phyloP scores from a whole-genome alignment of 2,888 invertebrate genomes.

The Oxytorus armatus region DNA sequence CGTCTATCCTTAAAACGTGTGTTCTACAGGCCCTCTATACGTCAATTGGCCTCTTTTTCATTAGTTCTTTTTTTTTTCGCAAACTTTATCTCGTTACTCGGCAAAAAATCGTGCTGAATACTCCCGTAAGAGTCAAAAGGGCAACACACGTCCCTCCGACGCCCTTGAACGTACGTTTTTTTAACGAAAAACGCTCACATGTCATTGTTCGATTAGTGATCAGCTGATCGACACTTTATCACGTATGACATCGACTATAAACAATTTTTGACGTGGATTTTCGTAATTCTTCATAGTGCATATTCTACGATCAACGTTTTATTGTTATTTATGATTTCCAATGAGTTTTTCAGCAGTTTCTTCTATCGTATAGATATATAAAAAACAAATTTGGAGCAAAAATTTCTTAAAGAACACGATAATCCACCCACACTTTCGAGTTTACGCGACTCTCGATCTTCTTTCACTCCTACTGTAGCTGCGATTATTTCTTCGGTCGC shows the following conservation, averaged over 20 bases:
- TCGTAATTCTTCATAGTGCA: constrained; percentile 62
- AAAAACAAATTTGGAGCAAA: constrained; percentile 2
- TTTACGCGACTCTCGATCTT: constrained; percentile 5
- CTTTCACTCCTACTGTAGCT: constrained; percentile 29
- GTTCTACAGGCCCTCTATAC: background rate
- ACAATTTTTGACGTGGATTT: constrained; percentile 18
- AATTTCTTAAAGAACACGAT: background rate
- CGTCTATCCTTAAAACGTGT: background rate
- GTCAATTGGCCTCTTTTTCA: background rate
- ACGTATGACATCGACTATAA: constrained; percentile 32
- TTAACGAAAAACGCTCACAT: constrained; percentile 67
- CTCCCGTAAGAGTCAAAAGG: constrained; percentile 12
- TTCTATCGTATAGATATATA: background rate
- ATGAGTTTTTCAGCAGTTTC: background rate
- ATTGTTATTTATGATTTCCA: background rate
- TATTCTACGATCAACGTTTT: constrained; percentile 11
- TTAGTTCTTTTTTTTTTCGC: background rate
- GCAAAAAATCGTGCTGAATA: background rate
- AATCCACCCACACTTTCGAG: constrained; percentile 37
- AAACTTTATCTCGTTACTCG: background rate
- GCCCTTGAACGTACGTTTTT: constrained; percentile 46
- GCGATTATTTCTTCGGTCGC: constrained; percentile 20
- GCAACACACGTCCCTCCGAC: background rate
- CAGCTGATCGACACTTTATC: constrained; percentile 70
- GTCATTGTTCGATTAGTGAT: constrained; percentile 67